phyloP scores from a whole-genome alignment of 2,113 vertebrate genomes.

The Eretmochelys imbricata region DNA sequence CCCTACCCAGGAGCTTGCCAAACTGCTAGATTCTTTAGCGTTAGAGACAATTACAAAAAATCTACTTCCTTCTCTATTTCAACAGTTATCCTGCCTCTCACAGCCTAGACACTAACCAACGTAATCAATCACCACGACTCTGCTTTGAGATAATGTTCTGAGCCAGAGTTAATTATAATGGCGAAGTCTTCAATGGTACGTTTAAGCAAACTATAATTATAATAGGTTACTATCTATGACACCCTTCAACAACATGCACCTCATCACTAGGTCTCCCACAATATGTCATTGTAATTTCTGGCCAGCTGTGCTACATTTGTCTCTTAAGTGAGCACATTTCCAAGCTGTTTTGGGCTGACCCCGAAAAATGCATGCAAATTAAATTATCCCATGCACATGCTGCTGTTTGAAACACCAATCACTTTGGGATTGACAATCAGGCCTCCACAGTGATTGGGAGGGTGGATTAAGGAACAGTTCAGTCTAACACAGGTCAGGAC shows the following conservation, averaged over 20 bases:
- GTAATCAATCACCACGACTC: conserved; percentile 29
- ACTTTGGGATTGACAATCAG: background rate
- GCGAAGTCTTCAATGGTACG: conserved; percentile 25
- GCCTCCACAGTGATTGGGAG: background rate
- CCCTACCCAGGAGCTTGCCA: background rate
- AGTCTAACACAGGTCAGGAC: background rate
- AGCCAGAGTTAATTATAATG: conserved; percentile 39
- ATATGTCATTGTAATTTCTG: conserved; percentile 30
- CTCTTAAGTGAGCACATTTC: background rate
- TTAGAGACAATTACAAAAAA: background rate
- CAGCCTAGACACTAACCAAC: background rate
- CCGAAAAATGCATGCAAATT: conserved; percentile 25
- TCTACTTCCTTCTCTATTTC: background rate
- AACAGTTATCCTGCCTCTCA: background rate
- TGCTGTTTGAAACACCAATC: background rate
- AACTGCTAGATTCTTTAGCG: background rate
- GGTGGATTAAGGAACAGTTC: background rate
- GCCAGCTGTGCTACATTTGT: conserved; percentile 9
- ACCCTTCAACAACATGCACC: background rate
- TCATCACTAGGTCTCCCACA: conserved; percentile 17
- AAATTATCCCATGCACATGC: background rate
- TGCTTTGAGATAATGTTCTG: conserved; percentile 21
- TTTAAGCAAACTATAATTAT: conserved; percentile 52
- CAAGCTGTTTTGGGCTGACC: conserved; percentile 1
- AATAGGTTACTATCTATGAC: conserved; percentile 16